Evolutionary conservation across 2,113 vertebrate species (phyloP).

Genomic region (Oryzias curvinotus): DNA sequence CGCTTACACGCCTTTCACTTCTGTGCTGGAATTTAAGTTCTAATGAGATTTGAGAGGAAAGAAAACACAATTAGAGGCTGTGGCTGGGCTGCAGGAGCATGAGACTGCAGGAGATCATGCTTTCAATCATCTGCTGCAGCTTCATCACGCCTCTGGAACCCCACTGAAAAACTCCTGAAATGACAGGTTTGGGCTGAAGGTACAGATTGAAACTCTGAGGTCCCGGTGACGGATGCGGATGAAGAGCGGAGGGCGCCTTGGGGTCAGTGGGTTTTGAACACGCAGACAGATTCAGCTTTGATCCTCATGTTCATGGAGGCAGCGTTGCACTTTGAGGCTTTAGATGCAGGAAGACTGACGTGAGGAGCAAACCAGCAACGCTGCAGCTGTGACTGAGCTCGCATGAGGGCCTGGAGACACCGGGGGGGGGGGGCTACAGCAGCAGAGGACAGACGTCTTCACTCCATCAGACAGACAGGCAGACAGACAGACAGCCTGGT

Average conservation of each 20-base stretch:
- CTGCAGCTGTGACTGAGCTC: too few relatives aligned
- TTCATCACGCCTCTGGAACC: conserved; percentile 42
- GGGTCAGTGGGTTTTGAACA: background rate
- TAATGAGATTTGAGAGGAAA: conserved; percentile 66
- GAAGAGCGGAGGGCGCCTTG: too few relatives aligned
- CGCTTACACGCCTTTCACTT: conserved; percentile 62
- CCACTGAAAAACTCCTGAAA: background rate
- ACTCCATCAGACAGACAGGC: background rate
- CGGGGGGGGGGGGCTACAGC: too few relatives aligned
- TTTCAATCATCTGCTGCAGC: conserved; percentile 53
- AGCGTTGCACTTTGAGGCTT: too few relatives aligned
- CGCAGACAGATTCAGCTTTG: background rate
- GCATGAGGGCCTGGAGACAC: too few relatives aligned
- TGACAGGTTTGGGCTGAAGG: too few relatives aligned
- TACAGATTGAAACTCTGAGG: too few relatives aligned
- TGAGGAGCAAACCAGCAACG: too few relatives aligned
- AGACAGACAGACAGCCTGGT: background rate
- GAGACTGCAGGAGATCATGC: conserved; percentile 57
- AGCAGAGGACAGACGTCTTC: too few relatives aligned
- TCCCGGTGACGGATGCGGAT: too few relatives aligned
- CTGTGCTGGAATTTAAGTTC: conserved; percentile 47
- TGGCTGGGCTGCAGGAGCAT: conserved; percentile 51
- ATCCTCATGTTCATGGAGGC: too few relatives aligned
- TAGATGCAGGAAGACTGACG: too few relatives aligned
- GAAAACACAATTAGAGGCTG: conserved; percentile 64